Conservation (phyloP, 2,797 vertebrate genomes). For the Phalanger gymnotis region DNA sequence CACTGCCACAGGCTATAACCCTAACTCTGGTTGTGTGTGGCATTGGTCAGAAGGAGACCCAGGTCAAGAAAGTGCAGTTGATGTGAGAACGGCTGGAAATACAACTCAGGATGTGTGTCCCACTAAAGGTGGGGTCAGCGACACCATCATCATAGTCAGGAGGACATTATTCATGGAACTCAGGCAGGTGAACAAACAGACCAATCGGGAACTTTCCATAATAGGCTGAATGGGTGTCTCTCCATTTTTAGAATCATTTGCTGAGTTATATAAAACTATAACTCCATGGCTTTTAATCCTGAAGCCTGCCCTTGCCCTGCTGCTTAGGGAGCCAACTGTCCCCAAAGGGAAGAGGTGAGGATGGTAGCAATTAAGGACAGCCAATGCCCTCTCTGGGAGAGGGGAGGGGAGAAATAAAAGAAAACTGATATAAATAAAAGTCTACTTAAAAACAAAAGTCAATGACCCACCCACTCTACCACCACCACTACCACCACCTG, state of each 20-base stretch:
- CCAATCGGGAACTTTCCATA: conserved; percentile 68
- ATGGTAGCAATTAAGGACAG: background rate
- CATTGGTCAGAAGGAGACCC: background rate
- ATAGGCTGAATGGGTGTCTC: conserved; percentile 58
- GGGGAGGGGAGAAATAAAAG: background rate
- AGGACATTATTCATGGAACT: conserved; percentile 48
- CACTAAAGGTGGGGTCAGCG: background rate
- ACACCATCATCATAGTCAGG: background rate
- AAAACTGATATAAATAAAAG: background rate
- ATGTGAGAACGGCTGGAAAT: background rate
- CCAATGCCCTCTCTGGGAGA: background rate
- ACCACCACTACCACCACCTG: too few species aligned
- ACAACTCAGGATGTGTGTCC: background rate
- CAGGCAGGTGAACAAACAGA: conserved; percentile 35
- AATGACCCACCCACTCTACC: background rate
- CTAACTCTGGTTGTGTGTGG: background rate
- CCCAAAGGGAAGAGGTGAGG: background rate
- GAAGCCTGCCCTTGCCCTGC: conserved; percentile 12
- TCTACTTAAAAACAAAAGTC: background rate
- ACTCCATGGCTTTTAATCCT: conserved; percentile 49
- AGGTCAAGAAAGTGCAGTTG: background rate
- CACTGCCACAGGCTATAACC: background rate
- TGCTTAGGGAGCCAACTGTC: background rate
- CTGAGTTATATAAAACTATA: conserved; percentile 50
- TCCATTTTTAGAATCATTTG: conserved; percentile 66